phyloP scores from a whole-genome alignment of 2,113 vertebrate genomes.

The Labeo rohita region DNA sequence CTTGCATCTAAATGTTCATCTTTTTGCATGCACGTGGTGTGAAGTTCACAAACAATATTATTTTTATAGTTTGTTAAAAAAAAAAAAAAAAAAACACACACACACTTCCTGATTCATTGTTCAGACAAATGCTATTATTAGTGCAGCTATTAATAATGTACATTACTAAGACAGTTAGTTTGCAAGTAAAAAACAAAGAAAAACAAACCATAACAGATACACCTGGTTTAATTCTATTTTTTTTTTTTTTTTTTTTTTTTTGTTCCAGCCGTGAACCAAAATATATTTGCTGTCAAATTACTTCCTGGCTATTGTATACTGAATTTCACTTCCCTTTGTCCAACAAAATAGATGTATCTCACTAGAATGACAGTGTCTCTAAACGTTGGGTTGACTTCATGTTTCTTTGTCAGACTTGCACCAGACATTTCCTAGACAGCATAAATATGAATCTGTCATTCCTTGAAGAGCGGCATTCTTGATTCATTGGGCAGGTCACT shows the following conservation, averaged over 20 bases:
- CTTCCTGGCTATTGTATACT: background rate
- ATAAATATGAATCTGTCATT: slow-evolving; percentile 35
- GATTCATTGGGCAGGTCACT: slow-evolving; percentile 26
- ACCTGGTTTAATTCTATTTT: slow-evolving; percentile 1
- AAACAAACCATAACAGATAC: background rate
- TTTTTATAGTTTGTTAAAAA: no score
- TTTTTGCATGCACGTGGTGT: no score
- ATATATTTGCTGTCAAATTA: background rate
- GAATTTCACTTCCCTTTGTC: slow-evolving; percentile 26
- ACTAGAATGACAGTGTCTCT: slow-evolving; percentile 10
- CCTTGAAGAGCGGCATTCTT: background rate
- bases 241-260: no score
- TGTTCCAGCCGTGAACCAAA: background rate
- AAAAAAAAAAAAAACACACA: no score
- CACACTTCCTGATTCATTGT: background rate
- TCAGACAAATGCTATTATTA: background rate
- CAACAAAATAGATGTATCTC: slow-evolving; percentile 8
- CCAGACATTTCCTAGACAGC: slow-evolving; percentile 44
- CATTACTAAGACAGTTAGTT: no score
- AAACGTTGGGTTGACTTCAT: slow-evolving; percentile 15
- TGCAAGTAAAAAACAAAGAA: no score
- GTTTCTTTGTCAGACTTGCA: slow-evolving; percentile 27
- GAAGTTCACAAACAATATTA: no score
- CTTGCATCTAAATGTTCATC: no score
- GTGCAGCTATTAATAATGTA: no score